Conservation (phyloP, 2,888 invertebrate species). For the Heliconius erato region DNA sequence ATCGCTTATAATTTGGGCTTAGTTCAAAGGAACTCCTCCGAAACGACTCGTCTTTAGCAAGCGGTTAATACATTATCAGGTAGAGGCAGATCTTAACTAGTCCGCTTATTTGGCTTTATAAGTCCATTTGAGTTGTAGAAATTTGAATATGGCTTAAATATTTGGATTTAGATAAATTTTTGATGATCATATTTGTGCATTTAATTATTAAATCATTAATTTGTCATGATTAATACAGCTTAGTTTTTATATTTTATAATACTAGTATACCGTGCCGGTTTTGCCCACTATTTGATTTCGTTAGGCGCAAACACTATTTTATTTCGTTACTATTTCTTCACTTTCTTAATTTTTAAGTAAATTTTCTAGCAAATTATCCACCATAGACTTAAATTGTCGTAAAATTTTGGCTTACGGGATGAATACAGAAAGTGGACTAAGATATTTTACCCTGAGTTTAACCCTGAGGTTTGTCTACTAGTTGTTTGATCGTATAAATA, state of each 20-base stretch:
- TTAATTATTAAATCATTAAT: not conserved
- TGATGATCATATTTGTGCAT: not conserved
- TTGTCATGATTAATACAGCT: not conserved
- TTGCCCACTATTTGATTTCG: too few relatives aligned
- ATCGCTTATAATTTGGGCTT: conserved; percentile 5
- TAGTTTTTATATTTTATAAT: not conserved
- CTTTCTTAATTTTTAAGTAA: too few relatives aligned
- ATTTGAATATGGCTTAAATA: conserved; percentile 6
- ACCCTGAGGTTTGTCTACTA: too few relatives aligned
- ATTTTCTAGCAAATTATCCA: too few relatives aligned
- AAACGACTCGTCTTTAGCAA: conserved; percentile 42
- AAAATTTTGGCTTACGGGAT: too few relatives aligned
- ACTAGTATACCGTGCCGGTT: too few relatives aligned
- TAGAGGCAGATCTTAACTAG: conserved; percentile 20
- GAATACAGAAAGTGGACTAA: too few relatives aligned
- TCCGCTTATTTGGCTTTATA: conserved; percentile 23
- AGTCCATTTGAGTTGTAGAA: conserved; percentile 16
- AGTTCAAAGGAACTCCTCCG: conserved; percentile 23
- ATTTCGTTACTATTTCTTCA: too few relatives aligned
- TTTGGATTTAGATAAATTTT: not conserved
- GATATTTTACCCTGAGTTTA: too few relatives aligned
- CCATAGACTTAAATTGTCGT: too few relatives aligned
- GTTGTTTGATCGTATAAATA: too few relatives aligned
- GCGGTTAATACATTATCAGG: conserved; percentile 41
- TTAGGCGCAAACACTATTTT: too few relatives aligned